A percentile compares a stretch with the other conserved stretches of the same genome.
Evolutionary conservation across 2,888 invertebrate species (phyloP).

Genomic region (Carterocephalus palaemon): DNA sequence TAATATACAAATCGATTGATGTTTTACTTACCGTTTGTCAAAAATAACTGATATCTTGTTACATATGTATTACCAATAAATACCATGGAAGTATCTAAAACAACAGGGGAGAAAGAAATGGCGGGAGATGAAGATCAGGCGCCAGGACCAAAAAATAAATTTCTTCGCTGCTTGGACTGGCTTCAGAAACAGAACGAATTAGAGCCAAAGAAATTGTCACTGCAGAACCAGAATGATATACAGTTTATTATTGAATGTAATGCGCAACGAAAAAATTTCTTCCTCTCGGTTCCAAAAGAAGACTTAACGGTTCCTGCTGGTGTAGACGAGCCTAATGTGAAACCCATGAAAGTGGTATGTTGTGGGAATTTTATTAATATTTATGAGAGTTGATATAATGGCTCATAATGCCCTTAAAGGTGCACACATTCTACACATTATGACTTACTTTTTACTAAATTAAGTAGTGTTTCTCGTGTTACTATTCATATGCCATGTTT

Average conservation of each 20-base stretch:
- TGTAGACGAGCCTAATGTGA: conserved; percentile 47
- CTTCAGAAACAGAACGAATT: conserved; percentile 61
- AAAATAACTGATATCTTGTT: too few species aligned
- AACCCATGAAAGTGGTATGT: conserved; percentile 58
- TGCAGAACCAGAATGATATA: conserved; percentile 63
- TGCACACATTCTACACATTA: too few species aligned
- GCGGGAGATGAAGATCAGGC: background rate
- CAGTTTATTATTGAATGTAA: conserved; percentile 65
- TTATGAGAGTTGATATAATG: too few species aligned
- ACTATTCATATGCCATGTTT: too few species aligned
- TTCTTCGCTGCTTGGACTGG: conserved; percentile 63
- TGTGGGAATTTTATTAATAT: too few species aligned
- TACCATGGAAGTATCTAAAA: background rate
- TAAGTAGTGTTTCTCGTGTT: too few species aligned
- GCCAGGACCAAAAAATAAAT: conserved; percentile 27
- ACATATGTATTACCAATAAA: too few species aligned
- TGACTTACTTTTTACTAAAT: too few species aligned
- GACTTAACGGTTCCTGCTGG: conserved; percentile 61
- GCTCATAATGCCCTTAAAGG: too few species aligned
- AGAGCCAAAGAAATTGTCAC: conserved; percentile 50
- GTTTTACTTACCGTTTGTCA: too few species aligned
- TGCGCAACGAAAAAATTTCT: conserved; percentile 58
- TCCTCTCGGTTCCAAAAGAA: conserved; percentile 58
- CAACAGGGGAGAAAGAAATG: too few species aligned
- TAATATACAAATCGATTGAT: too few species aligned